Conservation (phyloP, 1,140 invertebrate species). For the Pristionchus pacificus region DNA sequence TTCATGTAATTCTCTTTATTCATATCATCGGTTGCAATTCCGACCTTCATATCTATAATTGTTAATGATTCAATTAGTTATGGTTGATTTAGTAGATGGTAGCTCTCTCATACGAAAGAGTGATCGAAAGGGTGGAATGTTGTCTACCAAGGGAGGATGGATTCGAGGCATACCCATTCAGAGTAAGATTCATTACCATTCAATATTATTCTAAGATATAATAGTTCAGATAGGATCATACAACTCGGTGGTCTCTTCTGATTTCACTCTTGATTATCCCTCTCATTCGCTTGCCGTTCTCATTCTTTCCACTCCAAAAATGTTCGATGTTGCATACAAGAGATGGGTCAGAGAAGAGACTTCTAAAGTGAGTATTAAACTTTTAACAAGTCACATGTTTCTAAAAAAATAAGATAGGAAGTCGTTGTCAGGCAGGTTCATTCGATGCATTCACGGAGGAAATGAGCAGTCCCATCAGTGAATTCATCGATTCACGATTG, state of each 20-base stretch:
- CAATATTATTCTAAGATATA: not conserved
- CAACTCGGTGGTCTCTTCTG: conserved; percentile 22
- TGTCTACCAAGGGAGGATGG: conserved; percentile 28
- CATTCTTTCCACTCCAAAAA: conserved; percentile 38
- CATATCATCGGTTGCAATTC: too few relatives aligned
- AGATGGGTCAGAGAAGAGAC: conserved; percentile 29
- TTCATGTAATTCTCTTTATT: too few relatives aligned
- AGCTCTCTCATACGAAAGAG: not conserved
- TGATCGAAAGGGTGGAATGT: conserved; percentile 13
- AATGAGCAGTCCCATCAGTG: conserved; percentile 33
- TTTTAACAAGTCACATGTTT: too few relatives aligned
- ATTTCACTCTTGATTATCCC: conserved; percentile 27
- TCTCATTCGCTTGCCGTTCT: conserved; percentile 26
- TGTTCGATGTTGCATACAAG: conserved; percentile 41
- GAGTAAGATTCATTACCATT: conserved; percentile 18
- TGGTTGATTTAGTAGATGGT: not conserved
- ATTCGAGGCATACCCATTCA: conserved; percentile 37
- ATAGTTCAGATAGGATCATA: conserved; percentile 31
- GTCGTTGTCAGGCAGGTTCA: conserved; percentile 16
- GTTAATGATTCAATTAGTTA: not conserved
- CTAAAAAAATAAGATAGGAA: not conserved
- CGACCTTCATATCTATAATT: conserved; percentile 6
- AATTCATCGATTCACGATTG: conserved; percentile 29
- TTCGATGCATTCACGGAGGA: conserved; percentile 21
- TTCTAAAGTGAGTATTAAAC: conserved; percentile 20